Base-by-base conservation (phyloP, 2,888 invertebrate species). In the Eutolmus rufibarbis region DNA sequence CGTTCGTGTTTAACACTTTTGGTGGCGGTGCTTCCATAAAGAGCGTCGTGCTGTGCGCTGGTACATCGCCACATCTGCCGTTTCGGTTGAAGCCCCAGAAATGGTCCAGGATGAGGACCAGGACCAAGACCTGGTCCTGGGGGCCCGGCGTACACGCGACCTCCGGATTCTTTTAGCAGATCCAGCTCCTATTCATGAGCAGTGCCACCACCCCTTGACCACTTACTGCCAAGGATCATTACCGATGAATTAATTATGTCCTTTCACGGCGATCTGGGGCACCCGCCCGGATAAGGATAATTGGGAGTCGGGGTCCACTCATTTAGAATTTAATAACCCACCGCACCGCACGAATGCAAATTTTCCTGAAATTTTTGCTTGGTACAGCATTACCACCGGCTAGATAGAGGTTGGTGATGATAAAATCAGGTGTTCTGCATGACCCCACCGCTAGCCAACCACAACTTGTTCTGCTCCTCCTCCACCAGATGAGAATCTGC, bases 181-280 rank as follows among this genome's bases (percentile, higher is more conserved):
- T 12, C 28, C 79, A 40, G 14, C 2, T 79, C 28, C 46, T 46
- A 46, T 43, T 46, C 40, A 46, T 40, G 79, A 66, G 66, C 8
- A 7, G 5, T 16, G 16, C 79, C 46, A 23, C 8, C 46, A 46
- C 16, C 19, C 79, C 43, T 28, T 79, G 79, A 43, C 43, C 79
- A 46, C 43, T 79, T 46, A 23, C 40, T 79, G 40, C 28, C 51
- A 82, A 82, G 82, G 82, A 82, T 56, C 56, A 82, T 82, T 82
- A 82, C 56, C 57, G 43, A 56, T 82, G 51, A 82, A 82, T 82
- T 82, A 82, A 82, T 82, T 43, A 57, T 82, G 57, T 34, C 57
- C 56, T 57, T 82, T 79, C 46, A 37, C 28, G 76, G 34, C 43
- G 43, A 40, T 28, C 28, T 40, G 79, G 51, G 5, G 16, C n/a